Evolutionary conservation across 1,140 invertebrate species (phyloP), one percentile per base, ranked within the genome.

Genomic region (Frieseomelitta varia): DNA sequence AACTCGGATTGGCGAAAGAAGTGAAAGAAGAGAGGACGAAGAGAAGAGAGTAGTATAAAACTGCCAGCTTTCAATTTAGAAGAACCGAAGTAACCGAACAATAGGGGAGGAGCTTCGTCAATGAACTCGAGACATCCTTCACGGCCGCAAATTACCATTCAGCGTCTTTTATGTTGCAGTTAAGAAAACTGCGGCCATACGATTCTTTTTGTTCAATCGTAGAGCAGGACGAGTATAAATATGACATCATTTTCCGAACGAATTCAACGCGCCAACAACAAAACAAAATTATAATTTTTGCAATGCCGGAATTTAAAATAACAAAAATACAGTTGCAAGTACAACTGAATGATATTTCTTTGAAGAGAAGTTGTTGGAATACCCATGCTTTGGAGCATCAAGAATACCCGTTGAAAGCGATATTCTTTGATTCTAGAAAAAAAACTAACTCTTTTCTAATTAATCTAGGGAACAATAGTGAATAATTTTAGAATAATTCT

Each of bases 1-100:
- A 71, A 27, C 21, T 71, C 6, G 12, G 34, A 39, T 47, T 53
- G 21, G 19, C 19, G 12, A 17, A 19, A 8, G 51, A 71, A 67
- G 14, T 17, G 24, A 39, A 55, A 24, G n/a, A 86, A 84, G 11
- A 67, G 69, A 84, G 19, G n/a, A 86, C 68, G 73, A 85, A 30
- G 78, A 65, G 39, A 47, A 47, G 39, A 84, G 75, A 82, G 67
- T 56, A 86, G 51, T 69, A 71, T 53, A 77, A 56, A 74, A 34
- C 58, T 73, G 78, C 83, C 74, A 84, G 61, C 71, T 84, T 79
- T 84, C 75, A 79, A 84, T 84, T 84, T 84, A 84, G 53, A 84
- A 84, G 75, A 71, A 79, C 75, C 76, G 67, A 71, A 84, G 79
- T 67, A 71, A 79, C 75, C 75, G 67, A 71, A 84, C 81, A 84